Evolutionary conservation across 2,888 invertebrate species (phyloP).

Genomic region (Tipula helvola): DNA sequence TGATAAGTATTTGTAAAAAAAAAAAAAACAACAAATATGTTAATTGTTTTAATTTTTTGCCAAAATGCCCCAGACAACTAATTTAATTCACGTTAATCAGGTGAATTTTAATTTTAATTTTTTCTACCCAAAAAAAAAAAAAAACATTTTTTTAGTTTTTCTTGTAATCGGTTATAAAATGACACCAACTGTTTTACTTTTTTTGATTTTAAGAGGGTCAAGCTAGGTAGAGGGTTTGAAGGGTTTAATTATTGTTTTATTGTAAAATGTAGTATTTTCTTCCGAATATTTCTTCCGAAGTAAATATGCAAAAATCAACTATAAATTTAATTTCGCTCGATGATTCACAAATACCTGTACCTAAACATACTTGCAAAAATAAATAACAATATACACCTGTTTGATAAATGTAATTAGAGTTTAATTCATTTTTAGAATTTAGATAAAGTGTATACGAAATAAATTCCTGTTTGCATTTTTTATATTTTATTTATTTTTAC

Average conservation of each 20-base stretch:
- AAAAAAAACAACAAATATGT: background rate
- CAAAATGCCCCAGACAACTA: background rate
- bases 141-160: background rate
- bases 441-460: background rate
- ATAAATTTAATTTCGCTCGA: too few relatives aligned
- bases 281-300: too few relatives aligned
- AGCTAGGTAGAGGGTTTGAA: background rate
- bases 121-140: background rate
- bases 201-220: background rate
- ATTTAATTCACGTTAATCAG: slow-evolving; percentile 4
- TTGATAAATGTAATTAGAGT: background rate
- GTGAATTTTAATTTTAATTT: background rate
- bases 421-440: background rate
- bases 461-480: background rate
- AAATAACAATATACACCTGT: background rate
- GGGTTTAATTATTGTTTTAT: too few relatives aligned
- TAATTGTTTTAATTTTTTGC: background rate
- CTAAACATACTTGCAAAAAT: background rate
- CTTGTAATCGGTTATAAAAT: background rate
- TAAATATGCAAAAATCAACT: too few relatives aligned
- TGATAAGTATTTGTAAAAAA: background rate
- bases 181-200: background rate
- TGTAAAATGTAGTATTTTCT: too few relatives aligned
- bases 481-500: background rate
- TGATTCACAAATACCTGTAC: too few relatives aligned